Conservation (phyloP, 2,797 vertebrate genomes). For the Menidia menidia region DNA sequence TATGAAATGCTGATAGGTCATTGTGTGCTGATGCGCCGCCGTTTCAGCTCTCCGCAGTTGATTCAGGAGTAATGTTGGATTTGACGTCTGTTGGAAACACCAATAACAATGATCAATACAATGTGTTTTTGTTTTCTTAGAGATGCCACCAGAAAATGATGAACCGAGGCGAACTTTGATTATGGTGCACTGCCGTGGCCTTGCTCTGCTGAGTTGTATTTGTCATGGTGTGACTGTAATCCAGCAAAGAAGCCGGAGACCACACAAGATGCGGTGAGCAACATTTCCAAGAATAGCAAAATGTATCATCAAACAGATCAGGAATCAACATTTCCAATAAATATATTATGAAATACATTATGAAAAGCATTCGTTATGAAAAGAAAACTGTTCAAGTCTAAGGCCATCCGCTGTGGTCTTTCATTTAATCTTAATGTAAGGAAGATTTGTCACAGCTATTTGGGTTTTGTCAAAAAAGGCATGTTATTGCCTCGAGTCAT, state of each 20-base stretch:
- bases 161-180: slow-evolving; percentile 36
- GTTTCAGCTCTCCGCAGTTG: not conserved
- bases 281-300: slow-evolving; percentile 18
- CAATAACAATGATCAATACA: not conserved
- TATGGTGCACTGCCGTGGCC: slow-evolving; percentile 19
- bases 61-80: slow-evolving; percentile 17
- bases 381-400: not conserved
- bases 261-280: slow-evolving; percentile 39
- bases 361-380: not conserved
- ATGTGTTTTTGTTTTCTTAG: slow-evolving; percentile 22
- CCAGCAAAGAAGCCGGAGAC: slow-evolving; percentile 18
- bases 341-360: not conserved
- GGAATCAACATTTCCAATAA: not conserved
- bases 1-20: slow-evolving; percentile 18
- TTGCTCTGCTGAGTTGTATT: slow-evolving; percentile 39
- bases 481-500: slow-evolving; percentile 2
- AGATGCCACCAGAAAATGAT: slow-evolving; percentile 40
- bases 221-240: slow-evolving; percentile 34
- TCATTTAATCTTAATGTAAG: not conserved
- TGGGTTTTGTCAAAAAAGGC: slow-evolving; percentile 20
- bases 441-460: slow-evolving; percentile 8
- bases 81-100: slow-evolving; percentile 18
- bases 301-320: slow-evolving; percentile 26
- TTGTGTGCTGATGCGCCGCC: slow-evolving; percentile 4
- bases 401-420: not conserved